Evolutionary conservation across 2,113 vertebrate species (phyloP).

Genomic region (Oenanthe melanoleuca): DNA sequence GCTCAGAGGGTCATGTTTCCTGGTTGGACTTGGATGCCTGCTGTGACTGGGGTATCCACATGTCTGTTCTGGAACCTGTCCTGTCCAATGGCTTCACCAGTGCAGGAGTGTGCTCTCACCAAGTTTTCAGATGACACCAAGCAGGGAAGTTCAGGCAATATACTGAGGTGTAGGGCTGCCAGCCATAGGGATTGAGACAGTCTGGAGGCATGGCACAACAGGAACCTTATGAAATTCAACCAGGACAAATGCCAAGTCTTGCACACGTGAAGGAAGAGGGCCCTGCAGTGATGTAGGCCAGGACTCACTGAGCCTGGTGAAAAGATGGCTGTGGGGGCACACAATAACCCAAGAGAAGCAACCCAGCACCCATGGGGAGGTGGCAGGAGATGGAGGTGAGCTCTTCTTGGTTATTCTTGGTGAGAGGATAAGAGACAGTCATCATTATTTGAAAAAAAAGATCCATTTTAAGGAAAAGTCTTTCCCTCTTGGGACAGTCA

Average conservation of each 20-base stretch:
- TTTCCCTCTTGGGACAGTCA: not conserved
- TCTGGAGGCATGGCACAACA: not conserved
- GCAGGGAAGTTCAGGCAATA: not conserved
- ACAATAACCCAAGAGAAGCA: not conserved
- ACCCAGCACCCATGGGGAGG: not conserved
- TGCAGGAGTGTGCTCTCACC: not conserved
- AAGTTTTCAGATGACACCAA: not conserved
- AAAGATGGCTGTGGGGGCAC: not conserved
- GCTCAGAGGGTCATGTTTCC: not conserved
- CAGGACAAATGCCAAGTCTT: not conserved
- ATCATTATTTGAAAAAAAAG: not conserved
- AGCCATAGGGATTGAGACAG: not conserved
- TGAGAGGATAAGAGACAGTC: not conserved
- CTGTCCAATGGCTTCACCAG: not conserved
- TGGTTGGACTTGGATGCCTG: not conserved
- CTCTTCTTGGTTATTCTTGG: not conserved
- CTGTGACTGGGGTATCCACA: not conserved
- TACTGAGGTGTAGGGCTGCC: not conserved
- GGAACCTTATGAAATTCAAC: not conserved
- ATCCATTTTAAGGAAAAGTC: not conserved
- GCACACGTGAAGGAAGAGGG: not conserved
- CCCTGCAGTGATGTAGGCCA: not conserved
- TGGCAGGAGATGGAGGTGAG: not conserved
- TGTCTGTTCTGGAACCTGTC: not conserved
- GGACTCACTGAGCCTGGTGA: not conserved